Evolutionary conservation across 2,797 vertebrate genomes (phyloP).

Genomic region (Gymnothorax javanicus): DNA sequence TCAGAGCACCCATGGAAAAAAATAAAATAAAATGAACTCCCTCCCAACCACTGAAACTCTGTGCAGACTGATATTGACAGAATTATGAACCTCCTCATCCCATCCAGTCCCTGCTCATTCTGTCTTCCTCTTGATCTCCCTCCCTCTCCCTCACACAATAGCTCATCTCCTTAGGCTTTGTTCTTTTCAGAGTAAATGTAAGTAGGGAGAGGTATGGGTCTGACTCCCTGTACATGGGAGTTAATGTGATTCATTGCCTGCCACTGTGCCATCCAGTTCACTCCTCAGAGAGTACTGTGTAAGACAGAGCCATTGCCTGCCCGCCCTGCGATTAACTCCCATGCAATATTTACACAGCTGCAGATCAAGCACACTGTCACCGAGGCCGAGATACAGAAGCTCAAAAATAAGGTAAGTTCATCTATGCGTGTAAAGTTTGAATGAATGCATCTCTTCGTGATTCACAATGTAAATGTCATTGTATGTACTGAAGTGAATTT

Average conservation of each 20-base stretch:
- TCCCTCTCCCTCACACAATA: slow-evolving; percentile 20
- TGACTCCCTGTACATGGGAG: slow-evolving; percentile 67
- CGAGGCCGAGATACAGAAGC: slow-evolving; percentile 98
- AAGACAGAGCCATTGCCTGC: not conserved
- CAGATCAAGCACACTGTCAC: slow-evolving; percentile 99
- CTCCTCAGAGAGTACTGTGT: slow-evolving; percentile 53
- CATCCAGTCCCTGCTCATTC: not conserved
- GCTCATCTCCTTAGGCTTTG: slow-evolving; percentile 20
- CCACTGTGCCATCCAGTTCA: slow-evolving; percentile 64
- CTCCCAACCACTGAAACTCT: slow-evolving; percentile 21
- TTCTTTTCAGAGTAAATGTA: slow-evolving; percentile 25
- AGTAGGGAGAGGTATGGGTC: slow-evolving; percentile 6
- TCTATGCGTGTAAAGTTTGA: not conserved
- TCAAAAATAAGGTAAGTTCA: slow-evolving; percentile 92
- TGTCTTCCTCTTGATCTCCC: slow-evolving; percentile 24
- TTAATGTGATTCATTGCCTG: slow-evolving; percentile 72
- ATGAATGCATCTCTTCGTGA: not conserved
- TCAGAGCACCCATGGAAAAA: slow-evolving; percentile 31
- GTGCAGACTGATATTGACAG: not conserved
- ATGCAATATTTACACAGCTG: slow-evolving; percentile 80
- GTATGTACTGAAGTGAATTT: not conserved
- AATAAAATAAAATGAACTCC: slow-evolving; percentile 45
- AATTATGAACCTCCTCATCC: not conserved
- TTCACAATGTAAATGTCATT: not conserved
- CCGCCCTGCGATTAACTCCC: slow-evolving; percentile 51